A percentile compares a stretch with the other conserved stretches of the same genome.
phyloP scores from a whole-genome alignment of 2,888 invertebrate genomes.

The Chrysolina oricalcia region DNA sequence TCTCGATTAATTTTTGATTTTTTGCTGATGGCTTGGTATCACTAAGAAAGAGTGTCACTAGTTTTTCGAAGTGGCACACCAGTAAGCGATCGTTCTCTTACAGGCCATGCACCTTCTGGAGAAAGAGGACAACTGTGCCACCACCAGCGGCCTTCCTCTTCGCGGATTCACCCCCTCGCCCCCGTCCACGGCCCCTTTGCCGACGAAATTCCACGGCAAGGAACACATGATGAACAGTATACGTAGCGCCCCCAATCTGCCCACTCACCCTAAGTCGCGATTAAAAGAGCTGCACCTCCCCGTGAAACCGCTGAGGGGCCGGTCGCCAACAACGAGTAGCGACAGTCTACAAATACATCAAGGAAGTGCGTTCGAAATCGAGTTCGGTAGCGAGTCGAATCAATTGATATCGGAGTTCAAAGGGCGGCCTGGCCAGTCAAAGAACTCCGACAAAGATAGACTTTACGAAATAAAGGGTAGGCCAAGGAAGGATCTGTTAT shows the following conservation, averaged over 20 bases:
- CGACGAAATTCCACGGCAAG: conserved; percentile 85
- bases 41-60: too few relatives aligned
- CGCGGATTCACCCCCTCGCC: conserved; percentile 87
- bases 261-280: conserved; percentile 79
- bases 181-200: conserved; percentile 88
- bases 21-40: too few relatives aligned
- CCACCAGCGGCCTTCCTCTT: conserved; percentile 77
- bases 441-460: conserved; percentile 75
- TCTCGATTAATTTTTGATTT: too few relatives aligned
- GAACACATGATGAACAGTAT: conserved; percentile 82
- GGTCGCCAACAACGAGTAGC: conserved; percentile 77
- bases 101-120: conserved; percentile 77
- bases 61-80: too few relatives aligned
- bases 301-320: conserved; percentile 79
- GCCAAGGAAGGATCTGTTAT: conserved; percentile 73
- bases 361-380: conserved; percentile 67
- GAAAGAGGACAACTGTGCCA: conserved; percentile 74
- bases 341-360: conserved; percentile 71
- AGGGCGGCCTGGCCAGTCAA: conserved; percentile 72
- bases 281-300: conserved; percentile 84
- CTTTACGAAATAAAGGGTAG: conserved; percentile 81
- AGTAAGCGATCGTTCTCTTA: conserved; percentile 41
- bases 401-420: conserved; percentile 76
- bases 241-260: conserved; percentile 86
- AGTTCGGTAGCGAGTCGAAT: conserved; percentile 63